Percentiles rank a stretch among this genome's conserved stretches.
Conservation (phyloP, 2,888 invertebrate species). For the Heliconius sara region DNA sequence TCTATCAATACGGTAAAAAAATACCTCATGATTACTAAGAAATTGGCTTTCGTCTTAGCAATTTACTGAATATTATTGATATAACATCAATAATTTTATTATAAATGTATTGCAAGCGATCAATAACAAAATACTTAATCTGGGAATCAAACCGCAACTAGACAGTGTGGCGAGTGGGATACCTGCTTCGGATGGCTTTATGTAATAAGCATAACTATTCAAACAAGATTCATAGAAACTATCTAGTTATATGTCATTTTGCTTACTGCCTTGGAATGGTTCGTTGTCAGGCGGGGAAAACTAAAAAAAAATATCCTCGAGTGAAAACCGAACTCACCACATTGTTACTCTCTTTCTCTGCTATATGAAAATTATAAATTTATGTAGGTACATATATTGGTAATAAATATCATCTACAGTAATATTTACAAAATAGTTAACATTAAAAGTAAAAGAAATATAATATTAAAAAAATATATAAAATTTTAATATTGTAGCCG, state of each 20-base stretch:
- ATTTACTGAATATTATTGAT: not conserved
- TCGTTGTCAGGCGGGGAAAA: too few species aligned
- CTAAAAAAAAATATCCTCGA: too few species aligned
- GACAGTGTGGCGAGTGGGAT: constrained; percentile 37
- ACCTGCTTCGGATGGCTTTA: constrained; percentile 47
- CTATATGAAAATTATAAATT: too few species aligned
- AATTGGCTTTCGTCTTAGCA: not conserved
- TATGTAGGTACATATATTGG: not conserved
- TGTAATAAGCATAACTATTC: constrained; percentile 39
- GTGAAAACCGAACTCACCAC: too few species aligned
- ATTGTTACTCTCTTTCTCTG: too few species aligned
- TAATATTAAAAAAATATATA: not conserved
- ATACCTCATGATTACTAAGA: not conserved
- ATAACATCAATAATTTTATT: not conserved
- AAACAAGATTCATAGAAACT: too few species aligned
- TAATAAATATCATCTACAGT: not conserved
- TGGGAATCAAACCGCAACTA: constrained; percentile 27
- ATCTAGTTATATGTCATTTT: too few species aligned
- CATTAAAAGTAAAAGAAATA: not conserved
- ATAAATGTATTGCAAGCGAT: not conserved
- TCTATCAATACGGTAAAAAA: not conserved
- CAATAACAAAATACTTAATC: constrained; percentile 17
- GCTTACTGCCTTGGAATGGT: too few species aligned
- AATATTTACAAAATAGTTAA: not conserved
- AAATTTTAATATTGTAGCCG: not conserved